These are phyloP conservation scores for Charaxes varanes DNA, from an alignment of 1,140 invertebrate genomes.

Conservation along the genomic window DNA sequence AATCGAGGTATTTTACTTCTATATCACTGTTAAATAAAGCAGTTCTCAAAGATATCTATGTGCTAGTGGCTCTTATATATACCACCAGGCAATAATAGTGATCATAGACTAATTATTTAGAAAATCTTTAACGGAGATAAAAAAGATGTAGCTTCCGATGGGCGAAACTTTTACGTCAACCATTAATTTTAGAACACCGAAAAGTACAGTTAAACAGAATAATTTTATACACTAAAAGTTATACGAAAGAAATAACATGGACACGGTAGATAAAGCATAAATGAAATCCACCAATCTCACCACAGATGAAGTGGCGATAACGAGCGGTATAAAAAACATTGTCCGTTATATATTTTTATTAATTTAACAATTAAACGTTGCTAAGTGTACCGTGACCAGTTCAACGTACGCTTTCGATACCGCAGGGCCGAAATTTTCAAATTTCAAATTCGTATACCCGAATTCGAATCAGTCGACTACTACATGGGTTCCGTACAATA, in stretches of 20 bases:
- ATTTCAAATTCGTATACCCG: slow-evolving; percentile 13
- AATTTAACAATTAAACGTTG: slow-evolving; percentile 49
- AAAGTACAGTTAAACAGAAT: slow-evolving; percentile 16
- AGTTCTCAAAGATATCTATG: too few species aligned
- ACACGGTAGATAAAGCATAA: slow-evolving; percentile 22
- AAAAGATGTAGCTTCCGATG: too few species aligned
- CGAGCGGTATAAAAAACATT: slow-evolving; percentile 27
- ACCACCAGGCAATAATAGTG: too few species aligned
- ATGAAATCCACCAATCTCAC: slow-evolving; percentile 21
- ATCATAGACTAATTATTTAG: too few species aligned
- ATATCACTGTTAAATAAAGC: too few species aligned
- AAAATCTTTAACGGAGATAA: too few species aligned
- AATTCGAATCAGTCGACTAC: neutral
- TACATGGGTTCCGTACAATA: neutral
- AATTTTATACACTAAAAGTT: slow-evolving; percentile 2
- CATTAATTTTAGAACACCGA: neutral
- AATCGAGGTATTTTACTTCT: too few species aligned
- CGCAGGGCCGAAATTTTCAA: slow-evolving; percentile 24
- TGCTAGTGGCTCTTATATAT: too few species aligned
- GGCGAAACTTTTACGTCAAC: too few species aligned
- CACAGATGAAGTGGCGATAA: slow-evolving; percentile 25
- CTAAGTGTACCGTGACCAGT: slow-evolving; percentile 59
- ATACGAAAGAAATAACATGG: slow-evolving; percentile 12
- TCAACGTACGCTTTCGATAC: slow-evolving; percentile 36
- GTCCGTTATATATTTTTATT: slow-evolving; percentile 52